Evolutionary conservation across 1,140 invertebrate genomes (phyloP).

Genomic region (Pseudomyrmex flavicornis): DNA sequence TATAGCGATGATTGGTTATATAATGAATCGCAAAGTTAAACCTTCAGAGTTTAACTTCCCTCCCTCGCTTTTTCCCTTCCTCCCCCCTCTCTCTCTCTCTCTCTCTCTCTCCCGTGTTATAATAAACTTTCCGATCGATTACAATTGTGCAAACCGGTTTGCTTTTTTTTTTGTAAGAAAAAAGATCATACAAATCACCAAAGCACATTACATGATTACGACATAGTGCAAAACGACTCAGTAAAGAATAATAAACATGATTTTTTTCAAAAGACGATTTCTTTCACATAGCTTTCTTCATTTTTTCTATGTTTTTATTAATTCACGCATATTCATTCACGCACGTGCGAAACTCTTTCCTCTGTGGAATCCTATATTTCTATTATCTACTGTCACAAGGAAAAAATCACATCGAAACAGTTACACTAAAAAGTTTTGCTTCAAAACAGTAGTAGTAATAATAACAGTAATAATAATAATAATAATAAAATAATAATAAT

Average conservation of each 20-base stretch:
- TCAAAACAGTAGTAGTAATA: slow-evolving; percentile 59
- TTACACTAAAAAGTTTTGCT: slow-evolving; percentile 57
- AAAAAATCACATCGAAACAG: slow-evolving; percentile 70
- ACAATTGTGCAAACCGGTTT: neutral
- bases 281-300: slow-evolving; percentile 19
- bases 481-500: slow-evolving; percentile 44
- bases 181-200: slow-evolving; percentile 38
- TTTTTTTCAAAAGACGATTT: slow-evolving; percentile 30
- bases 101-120: neutral
- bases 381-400: slow-evolving; percentile 62
- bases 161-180: slow-evolving; percentile 33
- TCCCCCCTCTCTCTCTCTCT: too few species aligned
- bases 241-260: slow-evolving; percentile 59
- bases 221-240: slow-evolving; percentile 47
- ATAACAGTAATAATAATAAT: slow-evolving; percentile 65
- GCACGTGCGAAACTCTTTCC: slow-evolving; percentile 9
- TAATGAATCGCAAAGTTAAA: slow-evolving; percentile 53
- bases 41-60: too few species aligned
- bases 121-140: slow-evolving; percentile 57
- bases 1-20: slow-evolving; percentile 53
- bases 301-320: slow-evolving; percentile 6
- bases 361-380: slow-evolving; percentile 38
- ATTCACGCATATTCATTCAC: slow-evolving; percentile 33
- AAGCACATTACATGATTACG: slow-evolving; percentile 70
- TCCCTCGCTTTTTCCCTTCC: too few species aligned